Evolutionary conservation across 2,888 invertebrate genomes (phyloP).

Genomic region (Sminthurides aquaticus): DNA sequence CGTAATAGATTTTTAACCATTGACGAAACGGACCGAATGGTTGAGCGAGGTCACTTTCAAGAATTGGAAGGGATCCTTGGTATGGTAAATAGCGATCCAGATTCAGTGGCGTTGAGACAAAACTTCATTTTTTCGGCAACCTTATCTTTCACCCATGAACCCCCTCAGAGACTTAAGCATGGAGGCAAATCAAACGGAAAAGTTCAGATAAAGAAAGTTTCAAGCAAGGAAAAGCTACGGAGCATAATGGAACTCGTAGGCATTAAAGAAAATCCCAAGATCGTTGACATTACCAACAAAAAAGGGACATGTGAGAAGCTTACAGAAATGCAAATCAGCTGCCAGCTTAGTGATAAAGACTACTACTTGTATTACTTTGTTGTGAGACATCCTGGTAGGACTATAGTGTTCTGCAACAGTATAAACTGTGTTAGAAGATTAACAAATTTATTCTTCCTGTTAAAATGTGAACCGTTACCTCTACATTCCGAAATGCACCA

Average conservation of each 20-base stretch:
- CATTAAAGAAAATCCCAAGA: slow-evolving; percentile 66
- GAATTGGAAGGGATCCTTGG: slow-evolving; percentile 77
- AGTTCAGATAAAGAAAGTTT: slow-evolving; percentile 50
- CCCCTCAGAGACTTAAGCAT: slow-evolving; percentile 51
- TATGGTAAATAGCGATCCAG: slow-evolving; percentile 64
- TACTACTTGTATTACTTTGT: slow-evolving; percentile 84
- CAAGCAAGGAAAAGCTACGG: slow-evolving; percentile 67
- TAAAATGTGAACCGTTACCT: slow-evolving; percentile 66
- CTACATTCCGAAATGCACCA: slow-evolving; percentile 90
- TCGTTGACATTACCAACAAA: slow-evolving; percentile 80
- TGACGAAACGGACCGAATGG: slow-evolving; percentile 98
- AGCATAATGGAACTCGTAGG: slow-evolving; percentile 71
- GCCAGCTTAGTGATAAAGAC: slow-evolving; percentile 75
- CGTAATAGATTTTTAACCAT: slow-evolving; percentile 82
- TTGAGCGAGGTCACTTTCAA: slow-evolving; percentile 91
- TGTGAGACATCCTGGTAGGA: slow-evolving; percentile 75
- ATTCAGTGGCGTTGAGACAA: slow-evolving; percentile 59
- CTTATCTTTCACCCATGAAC: slow-evolving; percentile 79
- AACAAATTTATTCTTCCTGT: slow-evolving; percentile 55
- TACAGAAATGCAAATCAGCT: slow-evolving; percentile 75
- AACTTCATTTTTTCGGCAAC: slow-evolving; percentile 98
- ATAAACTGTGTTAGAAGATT: slow-evolving; percentile 84
- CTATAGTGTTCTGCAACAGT: slow-evolving; percentile 87
- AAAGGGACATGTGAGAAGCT: slow-evolving; percentile 74
- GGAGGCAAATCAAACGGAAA: slow-evolving; percentile 45